Conservation (phyloP, 2,797 vertebrate genomes). For the Sebastes nivosus region DNA sequence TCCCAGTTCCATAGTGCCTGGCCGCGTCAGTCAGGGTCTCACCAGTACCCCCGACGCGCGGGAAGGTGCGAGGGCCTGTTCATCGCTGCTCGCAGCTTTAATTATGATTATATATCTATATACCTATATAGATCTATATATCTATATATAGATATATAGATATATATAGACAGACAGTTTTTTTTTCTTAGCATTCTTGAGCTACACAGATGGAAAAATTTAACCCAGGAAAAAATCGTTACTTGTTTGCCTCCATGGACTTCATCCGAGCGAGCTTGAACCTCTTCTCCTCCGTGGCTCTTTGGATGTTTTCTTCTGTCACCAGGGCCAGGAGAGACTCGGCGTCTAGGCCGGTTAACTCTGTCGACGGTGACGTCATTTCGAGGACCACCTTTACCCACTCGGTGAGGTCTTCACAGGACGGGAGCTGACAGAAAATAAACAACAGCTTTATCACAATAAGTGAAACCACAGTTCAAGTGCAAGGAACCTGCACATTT, state of each 20-base stretch:
- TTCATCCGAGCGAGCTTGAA: slow-evolving; percentile 16
- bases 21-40: no score
- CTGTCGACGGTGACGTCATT: background rate
- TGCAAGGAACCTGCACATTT: no score
- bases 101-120: no score
- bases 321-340: slow-evolving; percentile 57
- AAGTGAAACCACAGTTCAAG: background rate
- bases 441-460: background rate
- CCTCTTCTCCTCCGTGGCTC: slow-evolving; percentile 31
- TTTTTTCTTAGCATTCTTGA: background rate
- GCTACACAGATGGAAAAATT: rapidly evolving
- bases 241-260: slow-evolving; percentile 45
- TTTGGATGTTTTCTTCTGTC: slow-evolving; percentile 33
- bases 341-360: background rate
- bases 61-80: no score
- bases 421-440: slow-evolving; percentile 47
- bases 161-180: no score
- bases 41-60: no score
- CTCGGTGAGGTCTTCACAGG: slow-evolving; percentile 20
- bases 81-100: no score
- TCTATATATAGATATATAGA: no score
- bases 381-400: slow-evolving; percentile 50
- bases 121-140: no score
- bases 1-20: no score
- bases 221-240: background rate